Evolutionary conservation across 1,140 invertebrate genomes (phyloP).

Genomic region (Oreohelix idahoensis): DNA sequence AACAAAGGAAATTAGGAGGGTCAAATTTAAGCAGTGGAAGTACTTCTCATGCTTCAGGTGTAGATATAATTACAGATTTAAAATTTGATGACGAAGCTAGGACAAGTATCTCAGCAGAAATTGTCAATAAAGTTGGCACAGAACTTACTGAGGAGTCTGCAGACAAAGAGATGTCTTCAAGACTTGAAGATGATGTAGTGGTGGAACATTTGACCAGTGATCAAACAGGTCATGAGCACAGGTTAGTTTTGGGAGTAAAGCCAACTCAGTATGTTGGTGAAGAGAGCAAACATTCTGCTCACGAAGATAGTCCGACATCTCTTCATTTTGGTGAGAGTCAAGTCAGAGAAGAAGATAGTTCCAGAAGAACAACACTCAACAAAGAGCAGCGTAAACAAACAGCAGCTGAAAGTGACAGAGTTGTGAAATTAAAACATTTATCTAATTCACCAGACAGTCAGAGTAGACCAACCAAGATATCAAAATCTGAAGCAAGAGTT

Average conservation of each 20-base stretch:
- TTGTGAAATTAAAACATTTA: not conserved
- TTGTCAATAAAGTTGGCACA: not conserved
- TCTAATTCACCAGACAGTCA: not conserved
- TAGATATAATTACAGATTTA: not conserved
- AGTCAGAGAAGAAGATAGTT: not conserved
- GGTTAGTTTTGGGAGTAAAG: not conserved
- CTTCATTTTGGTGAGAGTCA: not conserved
- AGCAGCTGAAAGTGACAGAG: not conserved
- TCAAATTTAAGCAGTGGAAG: not conserved
- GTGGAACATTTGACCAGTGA: not conserved
- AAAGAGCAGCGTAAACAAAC: not conserved
- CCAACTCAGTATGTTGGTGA: not conserved
- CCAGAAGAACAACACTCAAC: not conserved
- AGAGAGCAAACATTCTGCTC: not conserved
- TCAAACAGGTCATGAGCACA: not conserved
- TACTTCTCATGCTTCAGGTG: not conserved
- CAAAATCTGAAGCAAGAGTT: constrained; percentile 22
- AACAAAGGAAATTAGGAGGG: not conserved
- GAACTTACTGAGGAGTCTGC: not conserved
- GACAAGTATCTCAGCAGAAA: not conserved
- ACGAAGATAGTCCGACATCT: not conserved
- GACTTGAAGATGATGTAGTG: not conserved
- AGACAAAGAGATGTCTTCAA: not conserved
- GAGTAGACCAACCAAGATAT: constrained; percentile 22
- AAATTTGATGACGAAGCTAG: not conserved